Evolutionary conservation across 64 coral and sea anemone species (phyloP).

Genomic region (Acropora tenuis): DNA sequence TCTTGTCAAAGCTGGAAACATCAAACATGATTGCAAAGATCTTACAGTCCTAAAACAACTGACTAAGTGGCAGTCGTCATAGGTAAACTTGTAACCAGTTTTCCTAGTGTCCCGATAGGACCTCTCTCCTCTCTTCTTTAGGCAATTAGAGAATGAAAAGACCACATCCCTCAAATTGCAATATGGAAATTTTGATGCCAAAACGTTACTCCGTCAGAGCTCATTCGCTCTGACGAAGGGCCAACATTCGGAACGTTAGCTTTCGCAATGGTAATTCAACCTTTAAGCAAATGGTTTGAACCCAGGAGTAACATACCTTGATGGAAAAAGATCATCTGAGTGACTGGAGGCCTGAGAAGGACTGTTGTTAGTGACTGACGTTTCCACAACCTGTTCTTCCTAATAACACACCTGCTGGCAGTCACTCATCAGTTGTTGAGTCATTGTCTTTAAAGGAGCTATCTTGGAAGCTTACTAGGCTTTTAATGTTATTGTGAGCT

Average conservation of each 20-base stretch:
- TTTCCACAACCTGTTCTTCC: not conserved
- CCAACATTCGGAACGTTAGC: not conserved
- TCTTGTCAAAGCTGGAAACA: slow-evolving; percentile 24
- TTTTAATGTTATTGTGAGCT: no score
- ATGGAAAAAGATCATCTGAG: no score
- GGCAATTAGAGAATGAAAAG: slow-evolving; percentile 40
- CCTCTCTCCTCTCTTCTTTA: slow-evolving; percentile 3
- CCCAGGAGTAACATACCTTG: no score
- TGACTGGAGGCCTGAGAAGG: no score
- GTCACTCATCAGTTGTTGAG: not conserved
- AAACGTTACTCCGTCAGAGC: not conserved
- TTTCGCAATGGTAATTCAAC: no score
- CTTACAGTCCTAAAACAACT: slow-evolving; percentile 9
- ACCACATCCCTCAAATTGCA: slow-evolving; percentile 4
- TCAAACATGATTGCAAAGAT: slow-evolving; percentile 9
- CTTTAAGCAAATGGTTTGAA: no score
- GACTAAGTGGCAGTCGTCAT: slow-evolving; percentile 40
- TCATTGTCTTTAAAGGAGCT: no score
- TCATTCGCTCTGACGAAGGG: slow-evolving; percentile 29
- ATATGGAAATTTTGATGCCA: slow-evolving; percentile 44
- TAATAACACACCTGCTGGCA: slow-evolving; percentile 3
- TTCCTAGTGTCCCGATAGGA: slow-evolving; percentile 10
- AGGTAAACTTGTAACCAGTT: slow-evolving; percentile 34
- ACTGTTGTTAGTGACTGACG: no score
- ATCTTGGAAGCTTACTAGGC: no score